Evolutionary conservation across 2,888 invertebrate genomes (phyloP).

Genomic region (Gastracanthus pulcherrimus): DNA sequence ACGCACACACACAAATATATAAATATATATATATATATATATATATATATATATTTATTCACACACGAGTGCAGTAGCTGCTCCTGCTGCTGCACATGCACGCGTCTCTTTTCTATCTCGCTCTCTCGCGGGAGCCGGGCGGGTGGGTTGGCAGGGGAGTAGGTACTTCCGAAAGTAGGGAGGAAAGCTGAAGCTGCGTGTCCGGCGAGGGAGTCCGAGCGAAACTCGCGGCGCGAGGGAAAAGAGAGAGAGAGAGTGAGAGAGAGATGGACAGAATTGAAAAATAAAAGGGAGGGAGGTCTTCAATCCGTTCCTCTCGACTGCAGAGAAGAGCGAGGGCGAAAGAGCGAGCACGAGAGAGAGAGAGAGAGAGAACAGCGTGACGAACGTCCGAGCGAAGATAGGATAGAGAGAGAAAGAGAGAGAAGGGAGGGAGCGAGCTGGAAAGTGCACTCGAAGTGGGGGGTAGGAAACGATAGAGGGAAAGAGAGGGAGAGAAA

Average conservation of each 20-base stretch:
- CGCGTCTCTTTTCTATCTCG: not conserved
- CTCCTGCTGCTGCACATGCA: slow-evolving; percentile 61
- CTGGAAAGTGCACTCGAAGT: slow-evolving; percentile 58
- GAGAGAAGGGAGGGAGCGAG: slow-evolving; percentile 51
- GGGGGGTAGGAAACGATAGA: slow-evolving; percentile 53
- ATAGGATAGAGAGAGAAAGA: slow-evolving; percentile 39
- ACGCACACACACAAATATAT: too few species aligned
- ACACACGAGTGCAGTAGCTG: slow-evolving; percentile 20
- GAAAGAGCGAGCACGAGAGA: slow-evolving; percentile 38
- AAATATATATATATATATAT: too few species aligned
- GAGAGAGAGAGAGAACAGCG: slow-evolving; percentile 33
- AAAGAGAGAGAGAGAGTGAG: not conserved
- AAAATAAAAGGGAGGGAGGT: slow-evolving; percentile 53
- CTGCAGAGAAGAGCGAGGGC: slow-evolving; percentile 54
- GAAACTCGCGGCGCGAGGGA: slow-evolving; percentile 37
- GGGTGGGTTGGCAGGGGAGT: too few species aligned
- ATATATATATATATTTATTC: not conserved
- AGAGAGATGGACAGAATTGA: slow-evolving; percentile 38
- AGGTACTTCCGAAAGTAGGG: slow-evolving; percentile 51
- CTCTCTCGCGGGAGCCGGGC: slow-evolving; percentile 4
- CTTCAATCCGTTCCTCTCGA: slow-evolving; percentile 64
- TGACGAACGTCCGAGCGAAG: slow-evolving; percentile 53
- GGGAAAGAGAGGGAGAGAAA: slow-evolving; percentile 54
- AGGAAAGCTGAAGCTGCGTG: slow-evolving; percentile 65
- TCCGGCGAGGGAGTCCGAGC: slow-evolving; percentile 59